Percentiles rank a stretch among this genome's conserved stretches.
phyloP scores from a whole-genome alignment of 2,888 invertebrate genomes.

The Patella depressa region DNA sequence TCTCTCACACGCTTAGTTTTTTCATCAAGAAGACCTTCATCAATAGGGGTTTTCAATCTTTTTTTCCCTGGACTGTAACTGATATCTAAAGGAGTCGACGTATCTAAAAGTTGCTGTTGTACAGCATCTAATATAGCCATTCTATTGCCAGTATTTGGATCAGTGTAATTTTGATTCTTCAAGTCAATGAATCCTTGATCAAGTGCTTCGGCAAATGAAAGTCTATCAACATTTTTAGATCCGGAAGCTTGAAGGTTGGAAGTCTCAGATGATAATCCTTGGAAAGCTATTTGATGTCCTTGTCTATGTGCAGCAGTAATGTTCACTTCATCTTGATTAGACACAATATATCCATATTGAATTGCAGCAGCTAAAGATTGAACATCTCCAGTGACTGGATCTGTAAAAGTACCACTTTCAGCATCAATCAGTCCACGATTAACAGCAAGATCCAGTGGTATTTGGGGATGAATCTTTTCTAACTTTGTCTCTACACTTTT shows the following conservation, averaged over 20 bases:
- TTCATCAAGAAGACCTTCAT: conserved; percentile 86
- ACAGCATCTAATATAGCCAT: conserved; percentile 90
- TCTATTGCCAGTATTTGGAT: conserved; percentile 80
- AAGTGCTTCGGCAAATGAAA: conserved; percentile 79
- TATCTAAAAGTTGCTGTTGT: conserved; percentile 68
- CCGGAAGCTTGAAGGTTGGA: conserved; percentile 31
- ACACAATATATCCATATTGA: conserved; percentile 82
- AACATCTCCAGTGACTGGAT: conserved; percentile 63
- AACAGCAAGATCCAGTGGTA: conserved; percentile 81
- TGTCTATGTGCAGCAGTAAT: not conserved
- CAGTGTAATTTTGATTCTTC: conserved; percentile 56
- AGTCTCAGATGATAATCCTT: conserved; percentile 31
- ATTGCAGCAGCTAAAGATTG: conserved; percentile 70
- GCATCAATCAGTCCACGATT: conserved; percentile 77
- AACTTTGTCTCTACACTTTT: conserved; percentile 71
- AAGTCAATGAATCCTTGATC: conserved; percentile 83
- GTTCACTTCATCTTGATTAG: conserved; percentile 67
- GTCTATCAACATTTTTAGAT: conserved; percentile 35
- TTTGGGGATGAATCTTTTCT: conserved; percentile 54
- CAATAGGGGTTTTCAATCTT: conserved; percentile 77
- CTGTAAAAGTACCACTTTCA: conserved; percentile 78
- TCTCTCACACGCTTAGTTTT: conserved; percentile 84
- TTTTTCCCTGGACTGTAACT: conserved; percentile 25
- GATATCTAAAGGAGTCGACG: conserved; percentile 28
- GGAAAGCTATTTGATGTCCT: conserved; percentile 24